Base-by-base conservation (phyloP, 2,113 vertebrate genomes). In the Thamnophis sirtalis region DNA sequence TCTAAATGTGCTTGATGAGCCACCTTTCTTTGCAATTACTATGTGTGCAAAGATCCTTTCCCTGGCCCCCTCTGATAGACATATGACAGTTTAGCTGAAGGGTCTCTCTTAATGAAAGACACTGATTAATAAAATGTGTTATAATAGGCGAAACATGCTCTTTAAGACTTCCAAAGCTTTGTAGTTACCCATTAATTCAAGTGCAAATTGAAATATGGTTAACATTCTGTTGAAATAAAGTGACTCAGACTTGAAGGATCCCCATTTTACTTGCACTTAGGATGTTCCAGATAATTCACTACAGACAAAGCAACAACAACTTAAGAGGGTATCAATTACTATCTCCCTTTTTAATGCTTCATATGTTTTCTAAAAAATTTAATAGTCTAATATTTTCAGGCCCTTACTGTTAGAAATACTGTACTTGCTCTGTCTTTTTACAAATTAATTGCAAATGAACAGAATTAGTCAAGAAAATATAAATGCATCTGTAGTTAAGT, bases 301-400 rank as follows among this genome's bases (percentile, higher is more conserved):
- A 89, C 91, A 94, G 93, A 93, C 93, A 89, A 93, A 93, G 95
- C 93, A 93, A 85, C n/a, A 92, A 94, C 91, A 91, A 95, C 93
- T 95, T 92, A 93, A 96, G 94, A 95, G 92, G 95, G 88, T 94
- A 95, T 96, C 94, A 95, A 92, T 96, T 96, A 68, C 95, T 68
- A 19, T 92, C 89, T 94, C 68, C 58, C 56, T 21, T 6, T 15
- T 48, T 85, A 95, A 92, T 93, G 86, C 19, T 94, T 94, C 88
- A 93, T 91, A 84, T 55, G 93, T 95, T 96, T 95, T 94, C 93
- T 87, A 85, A 93, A 86, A 8, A n/a, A 56, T 10, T 0, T 58
- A 24, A 88, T 68, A 3, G 43, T 54, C 87, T 50, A 90, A 15
- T 95, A 91, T 94, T 95, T 92, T 91, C 89, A 51, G 87, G 17